Evolutionary conservation across 2,888 invertebrate genomes (phyloP), one percentile per base, ranked within the genome.

Genomic region (Troides helena): DNA sequence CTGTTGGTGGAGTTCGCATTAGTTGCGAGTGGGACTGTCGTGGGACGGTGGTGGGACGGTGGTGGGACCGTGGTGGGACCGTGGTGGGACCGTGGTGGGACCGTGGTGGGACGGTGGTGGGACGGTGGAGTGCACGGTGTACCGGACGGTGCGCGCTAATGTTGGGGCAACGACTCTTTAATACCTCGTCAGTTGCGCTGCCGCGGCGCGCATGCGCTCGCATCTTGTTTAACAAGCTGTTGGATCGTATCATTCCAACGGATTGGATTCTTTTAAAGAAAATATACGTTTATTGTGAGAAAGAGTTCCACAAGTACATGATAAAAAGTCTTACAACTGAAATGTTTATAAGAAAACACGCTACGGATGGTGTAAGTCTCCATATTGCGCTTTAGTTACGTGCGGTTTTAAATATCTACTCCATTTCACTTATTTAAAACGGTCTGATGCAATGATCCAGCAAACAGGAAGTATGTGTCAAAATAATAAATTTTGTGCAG

Each of bases 121-220:
- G 75, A 75, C 73, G 72, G 73, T 72, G 75, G 75, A 78, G 76
- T 78, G 74, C 73, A 72, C 74, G 77, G 76, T 78, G 74, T 74
- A 72, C 74, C 64, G 74, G 70, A 72, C 71, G 65, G 70, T 68
- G 66, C 23, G 69, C 64, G 66, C 65, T 75, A 78, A 77, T 77
- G 75, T 72, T 72, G 73, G 78, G 74, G 75, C 74, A 78, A 75
- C 73, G 78, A 75, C 73, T 68, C 74, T 73, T 72, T 77, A 78
- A 78, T 75, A 64, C 70, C 63, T 53, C 64, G 67, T 64, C 64
- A 61, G 67, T 62, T 30, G n/a, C 56, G 56, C 53, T 56, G 65
- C 61, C 39, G 69, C 18, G 39, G 60, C 60, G 68, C 14, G 43
- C 30, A 30, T 30, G 30, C 30, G 53, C 18, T 21, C 18, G 18